Conservation (phyloP, 2,888 invertebrate species). For the Amphiduros pacificus region DNA sequence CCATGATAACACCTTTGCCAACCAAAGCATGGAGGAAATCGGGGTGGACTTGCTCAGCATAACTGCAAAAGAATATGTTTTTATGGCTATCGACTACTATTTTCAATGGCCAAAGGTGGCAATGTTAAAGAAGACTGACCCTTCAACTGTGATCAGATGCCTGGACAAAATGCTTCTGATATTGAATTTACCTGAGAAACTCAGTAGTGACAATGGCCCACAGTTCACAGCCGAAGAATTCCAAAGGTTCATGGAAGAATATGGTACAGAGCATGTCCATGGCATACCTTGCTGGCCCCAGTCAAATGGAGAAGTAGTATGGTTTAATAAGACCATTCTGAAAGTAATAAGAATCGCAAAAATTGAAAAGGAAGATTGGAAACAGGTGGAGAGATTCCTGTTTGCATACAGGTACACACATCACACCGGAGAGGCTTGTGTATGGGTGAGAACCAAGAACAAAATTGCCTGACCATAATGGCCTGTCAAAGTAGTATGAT, state of each 20-base stretch:
- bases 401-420: slow-evolving; percentile 1
- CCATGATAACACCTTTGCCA: no score
- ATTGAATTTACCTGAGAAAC: slow-evolving; percentile 3
- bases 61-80: not conserved
- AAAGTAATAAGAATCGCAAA: not conserved
- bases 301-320: slow-evolving; percentile 13
- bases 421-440: no score
- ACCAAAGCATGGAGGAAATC: slow-evolving; percentile 11
- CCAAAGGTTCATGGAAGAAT: not conserved
- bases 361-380: slow-evolving; percentile 4
- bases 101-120: slow-evolving; percentile 12
- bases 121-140: not conserved
- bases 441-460: no score
- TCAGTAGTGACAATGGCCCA: slow-evolving; percentile 16
- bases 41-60: slow-evolving; percentile 9
- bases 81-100: slow-evolving; percentile 17
- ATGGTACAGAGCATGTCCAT: not conserved
- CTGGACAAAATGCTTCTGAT: slow-evolving; percentile 6
- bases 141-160: not conserved
- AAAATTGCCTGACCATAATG: no score
- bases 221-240: slow-evolving; percentile 7
- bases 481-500: no score
- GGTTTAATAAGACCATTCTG: slow-evolving; percentile 2
- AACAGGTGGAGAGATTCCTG: not conserved
- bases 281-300: slow-evolving; percentile 10